A percentile compares a stretch with the other conserved stretches of the same genome.
Conservation (phyloP, 2,797 vertebrate species). For the Discoglossus pictus region DNA sequence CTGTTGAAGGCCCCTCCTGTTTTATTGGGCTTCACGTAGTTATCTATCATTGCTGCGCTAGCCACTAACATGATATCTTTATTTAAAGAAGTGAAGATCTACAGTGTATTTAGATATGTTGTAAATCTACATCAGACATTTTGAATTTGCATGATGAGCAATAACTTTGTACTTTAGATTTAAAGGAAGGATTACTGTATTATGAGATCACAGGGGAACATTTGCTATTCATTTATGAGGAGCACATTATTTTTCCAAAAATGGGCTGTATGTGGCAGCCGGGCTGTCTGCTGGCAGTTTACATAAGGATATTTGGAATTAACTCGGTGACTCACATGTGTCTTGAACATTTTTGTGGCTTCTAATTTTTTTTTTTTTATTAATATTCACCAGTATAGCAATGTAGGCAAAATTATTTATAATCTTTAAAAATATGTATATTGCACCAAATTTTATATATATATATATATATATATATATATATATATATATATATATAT, state of each 20-base stretch:
- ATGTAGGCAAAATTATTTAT: no score
- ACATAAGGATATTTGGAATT: neutral
- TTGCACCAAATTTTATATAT: no score
- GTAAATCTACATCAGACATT: no score
- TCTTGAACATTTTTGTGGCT: conserved; percentile 5
- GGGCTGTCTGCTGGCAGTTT: neutral
- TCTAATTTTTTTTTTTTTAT: no score
- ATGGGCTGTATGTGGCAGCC: neutral
- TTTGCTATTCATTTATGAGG: neutral
- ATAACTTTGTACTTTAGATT: neutral
- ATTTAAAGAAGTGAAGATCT: neutral
- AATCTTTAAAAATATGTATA: no score
- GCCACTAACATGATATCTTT: neutral
- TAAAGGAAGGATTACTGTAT: neutral
- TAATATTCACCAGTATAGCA: no score
- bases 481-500: no score
- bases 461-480: no score
- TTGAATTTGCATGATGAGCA: no score
- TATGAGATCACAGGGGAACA: conserved; percentile 1
- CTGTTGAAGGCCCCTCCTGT: conserved; percentile 27
- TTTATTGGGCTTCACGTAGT: conserved; percentile 5
- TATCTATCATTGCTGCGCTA: conserved; percentile 9
- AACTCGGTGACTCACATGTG: neutral
- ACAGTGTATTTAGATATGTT: no score
- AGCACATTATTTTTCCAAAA: neutral